Conservation (phyloP, 2,113 vertebrate genomes). For the Notiomystis cincta region DNA sequence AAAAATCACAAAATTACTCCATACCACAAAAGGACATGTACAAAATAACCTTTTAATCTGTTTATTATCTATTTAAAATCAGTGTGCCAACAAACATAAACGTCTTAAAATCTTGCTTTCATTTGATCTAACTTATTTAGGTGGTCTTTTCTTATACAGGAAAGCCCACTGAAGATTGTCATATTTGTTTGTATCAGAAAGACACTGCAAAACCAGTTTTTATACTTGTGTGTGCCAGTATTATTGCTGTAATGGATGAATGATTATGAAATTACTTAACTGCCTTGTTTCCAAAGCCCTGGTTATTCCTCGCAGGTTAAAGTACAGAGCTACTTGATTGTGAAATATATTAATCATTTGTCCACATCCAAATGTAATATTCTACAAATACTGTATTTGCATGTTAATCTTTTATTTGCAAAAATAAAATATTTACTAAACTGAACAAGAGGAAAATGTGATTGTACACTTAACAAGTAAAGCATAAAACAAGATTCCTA, state of each 20-base stretch:
- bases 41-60: not conserved
- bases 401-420: not conserved
- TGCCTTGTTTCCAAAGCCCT: not conserved
- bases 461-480: not conserved
- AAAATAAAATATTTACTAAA: not conserved
- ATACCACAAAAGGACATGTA: not conserved
- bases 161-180: not conserved
- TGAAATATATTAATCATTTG: not conserved
- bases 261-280: conserved; percentile 3
- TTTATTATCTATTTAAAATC: not conserved
- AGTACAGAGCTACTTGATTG: not conserved
- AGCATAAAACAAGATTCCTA: not conserved
- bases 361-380: not conserved
- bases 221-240: not conserved
- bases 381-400: not conserved
- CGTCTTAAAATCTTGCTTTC: not conserved
- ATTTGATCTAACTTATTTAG: not conserved
- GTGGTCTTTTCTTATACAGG: not conserved
- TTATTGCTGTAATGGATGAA: not conserved
- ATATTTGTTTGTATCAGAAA: not conserved
- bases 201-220: not conserved
- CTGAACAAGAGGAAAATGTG: not conserved
- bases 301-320: not conserved
- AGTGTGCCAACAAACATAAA: not conserved
- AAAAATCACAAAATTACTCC: not conserved